Conservation (phyloP, 2,888 invertebrate genomes). For the Brachylomia viminalis region DNA sequence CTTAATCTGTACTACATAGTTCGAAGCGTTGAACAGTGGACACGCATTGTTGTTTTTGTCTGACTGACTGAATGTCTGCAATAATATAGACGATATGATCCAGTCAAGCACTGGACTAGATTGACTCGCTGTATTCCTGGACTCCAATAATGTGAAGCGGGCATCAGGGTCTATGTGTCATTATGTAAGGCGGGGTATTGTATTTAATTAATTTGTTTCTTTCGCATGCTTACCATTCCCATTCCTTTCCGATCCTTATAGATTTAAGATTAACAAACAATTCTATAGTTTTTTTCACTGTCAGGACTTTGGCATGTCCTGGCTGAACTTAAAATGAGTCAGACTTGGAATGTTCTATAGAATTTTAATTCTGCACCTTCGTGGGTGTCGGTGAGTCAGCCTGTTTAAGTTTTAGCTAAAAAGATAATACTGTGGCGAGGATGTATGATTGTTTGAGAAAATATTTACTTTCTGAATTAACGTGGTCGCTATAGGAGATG, state of each 20-base stretch:
- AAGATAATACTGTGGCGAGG: constrained; percentile 22
- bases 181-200: too few species aligned
- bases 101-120: too few species aligned
- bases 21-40: too few species aligned
- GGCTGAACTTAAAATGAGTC: constrained; percentile 53
- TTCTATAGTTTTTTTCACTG: constrained; percentile 22
- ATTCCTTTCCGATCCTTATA: background rate
- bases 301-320: constrained; percentile 63
- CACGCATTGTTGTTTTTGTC: too few species aligned
- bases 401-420: constrained; percentile 45
- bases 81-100: too few species aligned
- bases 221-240: too few species aligned
- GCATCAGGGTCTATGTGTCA: too few species aligned
- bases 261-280: constrained; percentile 14
- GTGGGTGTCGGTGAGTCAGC: constrained; percentile 61
- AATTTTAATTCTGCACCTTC: constrained; percentile 60
- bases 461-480: constrained; percentile 42
- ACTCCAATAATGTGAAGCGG: too few species aligned
- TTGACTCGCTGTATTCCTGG: too few species aligned
- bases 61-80: too few species aligned
- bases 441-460: constrained; percentile 32
- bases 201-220: too few species aligned
- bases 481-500: constrained; percentile 1
- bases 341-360: constrained; percentile 60
- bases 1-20: background rate